A percentile compares a stretch with the other conserved stretches of the same genome.
Conservation (phyloP, 2,113 vertebrate species). For the Pardalotus punctatus region DNA sequence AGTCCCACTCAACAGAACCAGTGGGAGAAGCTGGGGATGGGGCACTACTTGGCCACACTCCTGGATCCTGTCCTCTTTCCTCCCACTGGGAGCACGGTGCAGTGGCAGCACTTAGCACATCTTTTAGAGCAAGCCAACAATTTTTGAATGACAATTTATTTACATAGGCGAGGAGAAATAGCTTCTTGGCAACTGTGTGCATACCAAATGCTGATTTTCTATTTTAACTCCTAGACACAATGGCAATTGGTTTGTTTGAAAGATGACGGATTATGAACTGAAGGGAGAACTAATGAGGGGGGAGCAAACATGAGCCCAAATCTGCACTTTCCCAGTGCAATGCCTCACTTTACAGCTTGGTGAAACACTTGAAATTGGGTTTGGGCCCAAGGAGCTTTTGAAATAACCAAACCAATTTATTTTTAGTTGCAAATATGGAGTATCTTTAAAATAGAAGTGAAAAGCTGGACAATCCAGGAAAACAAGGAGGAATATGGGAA, state of each 20-base stretch:
- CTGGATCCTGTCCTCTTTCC: neutral
- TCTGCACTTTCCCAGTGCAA: neutral
- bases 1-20: neutral
- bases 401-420: neutral
- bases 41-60: neutral
- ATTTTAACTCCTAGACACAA: conserved; percentile 37
- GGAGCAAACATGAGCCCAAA: neutral
- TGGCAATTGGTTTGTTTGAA: conserved; percentile 13
- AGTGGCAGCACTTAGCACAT: neutral
- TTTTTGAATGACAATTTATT: conserved; percentile 8
- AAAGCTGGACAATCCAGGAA: neutral
- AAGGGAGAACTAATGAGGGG: neutral
- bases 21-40: neutral
- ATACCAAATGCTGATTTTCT: conserved; percentile 42
- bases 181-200: conserved; percentile 2
- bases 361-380: neutral
- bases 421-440: neutral
- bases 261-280: neutral
- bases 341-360: neutral
- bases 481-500: neutral
- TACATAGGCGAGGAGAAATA: neutral
- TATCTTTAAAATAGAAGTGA: neutral
- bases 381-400: neutral
- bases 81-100: neutral
- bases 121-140: neutral